Base-by-base conservation (phyloP, 1,140 invertebrate genomes). In the Plutomurus gul region DNA sequence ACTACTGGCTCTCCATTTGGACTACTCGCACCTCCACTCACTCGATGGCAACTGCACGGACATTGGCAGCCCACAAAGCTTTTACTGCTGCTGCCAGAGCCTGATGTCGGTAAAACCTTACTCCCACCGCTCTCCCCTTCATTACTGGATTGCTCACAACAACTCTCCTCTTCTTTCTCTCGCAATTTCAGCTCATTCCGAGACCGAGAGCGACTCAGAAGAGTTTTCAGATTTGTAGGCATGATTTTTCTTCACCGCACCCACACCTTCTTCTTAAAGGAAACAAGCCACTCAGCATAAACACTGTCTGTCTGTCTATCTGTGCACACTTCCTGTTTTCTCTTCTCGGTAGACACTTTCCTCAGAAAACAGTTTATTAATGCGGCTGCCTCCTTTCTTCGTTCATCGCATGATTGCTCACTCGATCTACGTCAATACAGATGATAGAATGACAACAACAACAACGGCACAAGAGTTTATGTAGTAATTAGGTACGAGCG, bases 221-320 rank as follows among this genome's bases (percentile, higher is more conserved):
- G 79, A 56, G 65, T 82, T 76, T 82, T 82, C 22, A 82, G 49
- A 81, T 82, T 82, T 25, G 82, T 82, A 18, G 82, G 82, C 82
- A 82, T 82, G 75, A 40, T 79, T 75, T 47, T 18, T 75, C 40
- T 72, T 43, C 18, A 16, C 4, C 36, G 56, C 18, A 30, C 27
- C 56, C 36, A 13, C 56, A 65, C 56, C 56, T 65, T n/a, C 36
- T 33, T 33, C 16, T 11, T n/a, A 65, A 65, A n/a, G 36, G 27
- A 33, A 33, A 30, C 51, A 25, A 27, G 10, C 13, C 27, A n/a
- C n/a, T n/a, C 56, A 36, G 27, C 56, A 33, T 7, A 33, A 27
- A n/a, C 27, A 30, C 43, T 47, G n/a, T n/a, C n/a, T n/a, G n/a
- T n/a, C n/a, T n/a, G n/a, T n/a, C n/a, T n/a, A n/a, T n/a, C n/a